Percentiles rank a stretch among this genome's conserved stretches.
phyloP scores from a whole-genome alignment of 2,113 vertebrate genomes.

The Emydocephalus ijimae region DNA sequence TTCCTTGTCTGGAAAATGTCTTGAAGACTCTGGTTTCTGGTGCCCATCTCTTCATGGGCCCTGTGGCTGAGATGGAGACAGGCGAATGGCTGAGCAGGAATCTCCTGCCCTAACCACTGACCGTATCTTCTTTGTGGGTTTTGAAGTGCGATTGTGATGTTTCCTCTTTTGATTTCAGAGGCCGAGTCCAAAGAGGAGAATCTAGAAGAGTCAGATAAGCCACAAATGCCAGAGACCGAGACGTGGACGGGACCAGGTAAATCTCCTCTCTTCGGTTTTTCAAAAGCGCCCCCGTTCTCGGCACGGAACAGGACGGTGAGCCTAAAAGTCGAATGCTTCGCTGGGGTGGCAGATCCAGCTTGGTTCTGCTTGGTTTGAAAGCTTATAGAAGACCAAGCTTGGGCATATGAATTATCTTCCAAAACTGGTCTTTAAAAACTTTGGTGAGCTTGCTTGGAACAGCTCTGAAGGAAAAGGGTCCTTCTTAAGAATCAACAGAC shows the following conservation, averaged over 20 bases:
- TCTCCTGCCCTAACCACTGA: background rate
- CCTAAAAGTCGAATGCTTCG: background rate
- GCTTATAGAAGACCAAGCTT: background rate
- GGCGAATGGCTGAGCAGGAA: background rate
- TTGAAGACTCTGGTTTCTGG: background rate
- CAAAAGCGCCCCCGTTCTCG: background rate
- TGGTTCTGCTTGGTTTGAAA: background rate
- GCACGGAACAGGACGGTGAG: no score
- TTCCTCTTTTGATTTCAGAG: constrained; percentile 49
- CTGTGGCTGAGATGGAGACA: background rate
- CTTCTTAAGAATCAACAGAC: background rate
- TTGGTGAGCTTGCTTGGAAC: background rate
- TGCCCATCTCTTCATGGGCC: background rate
- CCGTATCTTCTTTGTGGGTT: background rate
- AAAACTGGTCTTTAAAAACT: background rate
- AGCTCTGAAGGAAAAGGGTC: background rate
- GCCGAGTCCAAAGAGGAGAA: constrained; percentile 48
- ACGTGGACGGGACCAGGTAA: constrained; percentile 87
- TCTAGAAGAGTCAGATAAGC: constrained; percentile 56
- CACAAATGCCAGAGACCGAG: constrained; percentile 44
- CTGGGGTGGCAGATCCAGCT: background rate
- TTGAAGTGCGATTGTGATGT: background rate
- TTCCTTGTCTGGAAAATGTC: background rate
- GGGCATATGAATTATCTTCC: background rate
- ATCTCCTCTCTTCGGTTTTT: background rate